A percentile compares a stretch with the other conserved stretches of the same genome.
Evolutionary conservation across 2,797 vertebrate species (phyloP).

Genomic region (Oreonectes daqikongensis): DNA sequence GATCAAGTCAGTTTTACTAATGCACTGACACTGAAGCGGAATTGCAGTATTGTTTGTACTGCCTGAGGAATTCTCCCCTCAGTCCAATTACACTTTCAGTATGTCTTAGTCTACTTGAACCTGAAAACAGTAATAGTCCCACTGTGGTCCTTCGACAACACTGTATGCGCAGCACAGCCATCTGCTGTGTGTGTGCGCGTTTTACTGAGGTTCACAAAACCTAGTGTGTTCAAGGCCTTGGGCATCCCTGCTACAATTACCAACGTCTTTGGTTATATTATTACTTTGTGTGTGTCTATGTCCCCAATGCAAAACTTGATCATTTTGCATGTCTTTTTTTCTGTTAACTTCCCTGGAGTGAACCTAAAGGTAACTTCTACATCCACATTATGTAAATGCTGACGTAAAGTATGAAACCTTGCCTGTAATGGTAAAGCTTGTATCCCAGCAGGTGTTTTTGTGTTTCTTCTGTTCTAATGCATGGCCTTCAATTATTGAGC

Average conservation of each 20-base stretch:
- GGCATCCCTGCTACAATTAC: constrained; percentile 20
- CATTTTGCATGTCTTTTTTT: not conserved
- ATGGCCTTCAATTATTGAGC: constrained; percentile 54
- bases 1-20: constrained; percentile 1
- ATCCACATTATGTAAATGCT: not conserved
- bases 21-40: not conserved
- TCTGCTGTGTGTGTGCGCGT: constrained; percentile 68
- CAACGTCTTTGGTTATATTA: not conserved
- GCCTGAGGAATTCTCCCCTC: constrained; percentile 47
- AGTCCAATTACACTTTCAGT: constrained; percentile 57
- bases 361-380: constrained; percentile 24
- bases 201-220: not conserved
- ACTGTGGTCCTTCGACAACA: constrained; percentile 58
- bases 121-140: constrained; percentile 74
- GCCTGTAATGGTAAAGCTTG: constrained; percentile 41
- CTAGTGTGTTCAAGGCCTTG: constrained; percentile 2
- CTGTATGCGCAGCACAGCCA: constrained; percentile 61
- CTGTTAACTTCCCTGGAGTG: constrained; percentile 7
- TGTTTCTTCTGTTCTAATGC: constrained; percentile 28
- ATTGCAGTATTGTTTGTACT: constrained; percentile 16
- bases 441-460: constrained; percentile 32
- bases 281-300: not conserved
- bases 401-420: constrained; percentile 37
- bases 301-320: not conserved
- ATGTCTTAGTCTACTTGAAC: constrained; percentile 72